A percentile compares a stretch with the other conserved stretches of the same genome.
Evolutionary conservation across 2,113 vertebrate species (phyloP).

Genomic region (Rafetus swinhoei): DNA sequence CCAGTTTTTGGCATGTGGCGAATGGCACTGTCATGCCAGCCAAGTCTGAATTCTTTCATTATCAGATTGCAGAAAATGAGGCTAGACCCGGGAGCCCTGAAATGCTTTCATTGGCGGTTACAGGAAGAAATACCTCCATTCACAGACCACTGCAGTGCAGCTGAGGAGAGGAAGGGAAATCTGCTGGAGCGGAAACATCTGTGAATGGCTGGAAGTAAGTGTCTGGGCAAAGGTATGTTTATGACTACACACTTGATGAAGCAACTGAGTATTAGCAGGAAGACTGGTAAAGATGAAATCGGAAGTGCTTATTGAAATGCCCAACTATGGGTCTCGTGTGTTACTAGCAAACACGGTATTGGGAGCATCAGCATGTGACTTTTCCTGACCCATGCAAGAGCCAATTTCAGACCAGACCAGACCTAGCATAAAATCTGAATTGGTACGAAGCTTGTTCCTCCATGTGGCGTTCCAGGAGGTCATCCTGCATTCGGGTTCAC

Average conservation of each 20-base stretch:
- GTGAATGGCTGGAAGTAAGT: neutral
- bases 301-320: neutral
- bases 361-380: neutral
- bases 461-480: no score
- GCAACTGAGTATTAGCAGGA: neutral
- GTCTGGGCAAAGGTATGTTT: neutral
- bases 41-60: neutral
- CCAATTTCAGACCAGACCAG: neutral
- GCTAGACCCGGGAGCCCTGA: neutral
- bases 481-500: neutral
- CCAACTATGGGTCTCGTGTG: neutral
- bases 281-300: neutral
- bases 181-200: neutral
- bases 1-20: constrained; percentile 1
- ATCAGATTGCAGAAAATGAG: neutral
- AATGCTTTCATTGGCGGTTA: neutral
- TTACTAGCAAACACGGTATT: neutral
- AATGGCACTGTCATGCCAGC: neutral
- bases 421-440: no score
- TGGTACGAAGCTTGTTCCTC: neutral
- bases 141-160: neutral
- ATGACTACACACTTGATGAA: neutral
- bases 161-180: neutral
- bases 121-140: neutral
- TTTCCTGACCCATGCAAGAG: neutral